These are phyloP conservation scores for Ditula angustiorana DNA, from an alignment of 2,888 invertebrate genomes.

Conservation along the genomic window DNA sequence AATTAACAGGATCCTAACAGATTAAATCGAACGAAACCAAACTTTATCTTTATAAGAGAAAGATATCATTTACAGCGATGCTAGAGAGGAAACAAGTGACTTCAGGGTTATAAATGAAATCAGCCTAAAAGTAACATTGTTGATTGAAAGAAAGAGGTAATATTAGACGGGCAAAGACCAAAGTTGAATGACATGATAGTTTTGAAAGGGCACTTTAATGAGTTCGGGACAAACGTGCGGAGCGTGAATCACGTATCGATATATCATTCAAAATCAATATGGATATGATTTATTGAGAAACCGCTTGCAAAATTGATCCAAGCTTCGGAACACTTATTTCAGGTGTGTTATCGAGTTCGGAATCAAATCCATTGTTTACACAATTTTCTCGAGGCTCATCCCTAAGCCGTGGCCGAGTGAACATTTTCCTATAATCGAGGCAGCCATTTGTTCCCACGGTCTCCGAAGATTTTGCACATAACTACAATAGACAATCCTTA, in stretches of 20 bases:
- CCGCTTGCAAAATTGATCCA: constrained; percentile 16
- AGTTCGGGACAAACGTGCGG: constrained; percentile 67
- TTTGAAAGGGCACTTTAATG: constrained; percentile 65
- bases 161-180: constrained; percentile 75
- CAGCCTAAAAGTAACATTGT: constrained; percentile 63
- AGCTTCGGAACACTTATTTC: constrained; percentile 32
- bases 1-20: constrained; percentile 78
- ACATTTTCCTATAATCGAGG: constrained; percentile 71
- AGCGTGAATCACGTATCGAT: constrained; percentile 61
- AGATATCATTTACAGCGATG: constrained; percentile 54
- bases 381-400: constrained; percentile 63
- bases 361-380: constrained; percentile 60
- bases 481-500: constrained; percentile 80
- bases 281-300: constrained; percentile 37
- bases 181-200: constrained; percentile 77
- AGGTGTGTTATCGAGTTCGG: constrained; percentile 49
- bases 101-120: constrained; percentile 59
- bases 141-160: constrained; percentile 78
- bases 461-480: constrained; percentile 74
- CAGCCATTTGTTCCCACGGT: constrained; percentile 78
- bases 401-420: constrained; percentile 59
- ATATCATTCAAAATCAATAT: constrained; percentile 40
- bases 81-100: constrained; percentile 51
- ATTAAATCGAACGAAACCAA: constrained; percentile 60
- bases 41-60: constrained; percentile 59